Base-by-base conservation (phyloP, 2,113 vertebrate species). In the Salvelinus fontinalis region DNA sequence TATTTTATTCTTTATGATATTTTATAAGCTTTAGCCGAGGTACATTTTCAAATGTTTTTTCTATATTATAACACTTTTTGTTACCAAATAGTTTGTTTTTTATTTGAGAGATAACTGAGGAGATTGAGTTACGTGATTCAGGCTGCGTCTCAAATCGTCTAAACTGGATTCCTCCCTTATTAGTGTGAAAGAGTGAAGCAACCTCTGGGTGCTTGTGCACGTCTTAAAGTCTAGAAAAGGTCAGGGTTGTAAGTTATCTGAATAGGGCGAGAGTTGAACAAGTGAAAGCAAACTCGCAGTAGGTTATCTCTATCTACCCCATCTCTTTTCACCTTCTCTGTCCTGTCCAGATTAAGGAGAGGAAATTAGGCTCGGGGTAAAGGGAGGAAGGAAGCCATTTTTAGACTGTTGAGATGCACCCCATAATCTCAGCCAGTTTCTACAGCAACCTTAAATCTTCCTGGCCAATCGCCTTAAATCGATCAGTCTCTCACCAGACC, bases 11-110 rank as follows among this genome's bases (percentile, higher is more conserved):
- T 84, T 82, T 91, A 89, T 90, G 87, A 82, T 95, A 95, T 97
- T 96, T 94, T 95, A 94, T 96, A 96, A 95, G 93, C 95, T 96
- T 97, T 97, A 96, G 94, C 93, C 87, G 94, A 96, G 97, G 97
- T 98, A 97, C 96, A 95, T 95, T 95, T 96, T 95, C 92, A 94
- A 89, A 82, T 94, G 95, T 95, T 95, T 96, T 95, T 96, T 80
- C 1, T 26, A 1, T 97, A 94, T 94, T 92, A 93, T 88, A 91
- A 91, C 39, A 93, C 88, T 93, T 96, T 66, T 95, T 96, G 93
- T 96, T 95, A 96, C 94, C 95, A 95, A 95, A 95, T 95, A 80
- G 78, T 86, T 57, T 26, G 2, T 86, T 57, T 94, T 93, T 93
- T 93, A 54, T 80, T n/a, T 73, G 79, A 75, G 74, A 74, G 72